phyloP scores from a whole-genome alignment of 2,888 invertebrate genomes.

The Norana najaformis region DNA sequence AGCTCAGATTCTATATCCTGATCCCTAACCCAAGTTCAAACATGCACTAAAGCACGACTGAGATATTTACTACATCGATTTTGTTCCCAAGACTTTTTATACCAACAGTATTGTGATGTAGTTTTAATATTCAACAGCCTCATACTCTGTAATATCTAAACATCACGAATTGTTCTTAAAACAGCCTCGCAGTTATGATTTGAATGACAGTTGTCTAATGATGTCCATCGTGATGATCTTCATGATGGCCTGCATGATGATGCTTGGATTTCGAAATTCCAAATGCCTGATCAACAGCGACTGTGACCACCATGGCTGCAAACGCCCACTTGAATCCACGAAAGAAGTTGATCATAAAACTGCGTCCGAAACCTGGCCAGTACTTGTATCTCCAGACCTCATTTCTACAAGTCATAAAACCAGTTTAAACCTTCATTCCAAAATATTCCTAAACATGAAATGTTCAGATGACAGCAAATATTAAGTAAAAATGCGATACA shows the following conservation, averaged over 20 bases:
- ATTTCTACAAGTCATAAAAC: constrained; percentile 38
- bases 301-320: constrained; percentile 40
- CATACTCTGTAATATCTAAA: background rate
- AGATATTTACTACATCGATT: background rate
- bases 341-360: constrained; percentile 25
- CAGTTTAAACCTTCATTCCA: background rate
- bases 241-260: constrained; percentile 32
- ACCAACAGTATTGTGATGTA: background rate
- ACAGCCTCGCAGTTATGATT: background rate
- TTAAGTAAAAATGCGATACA: background rate
- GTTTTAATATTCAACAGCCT: background rate
- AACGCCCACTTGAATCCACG: constrained; percentile 43
- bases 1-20: background rate
- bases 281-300: constrained; percentile 39
- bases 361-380: constrained; percentile 37
- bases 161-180: background rate
- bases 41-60: background rate
- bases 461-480: background rate
- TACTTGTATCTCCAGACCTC: constrained; percentile 44
- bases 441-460: background rate
- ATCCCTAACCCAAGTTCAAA: background rate
- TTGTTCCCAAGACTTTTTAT: background rate
- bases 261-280: constrained; percentile 37
- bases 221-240: constrained; percentile 19
- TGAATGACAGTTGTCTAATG: background rate